Conservation (phyloP, 2,888 invertebrate genomes). For the Cephus pygmeus region DNA sequence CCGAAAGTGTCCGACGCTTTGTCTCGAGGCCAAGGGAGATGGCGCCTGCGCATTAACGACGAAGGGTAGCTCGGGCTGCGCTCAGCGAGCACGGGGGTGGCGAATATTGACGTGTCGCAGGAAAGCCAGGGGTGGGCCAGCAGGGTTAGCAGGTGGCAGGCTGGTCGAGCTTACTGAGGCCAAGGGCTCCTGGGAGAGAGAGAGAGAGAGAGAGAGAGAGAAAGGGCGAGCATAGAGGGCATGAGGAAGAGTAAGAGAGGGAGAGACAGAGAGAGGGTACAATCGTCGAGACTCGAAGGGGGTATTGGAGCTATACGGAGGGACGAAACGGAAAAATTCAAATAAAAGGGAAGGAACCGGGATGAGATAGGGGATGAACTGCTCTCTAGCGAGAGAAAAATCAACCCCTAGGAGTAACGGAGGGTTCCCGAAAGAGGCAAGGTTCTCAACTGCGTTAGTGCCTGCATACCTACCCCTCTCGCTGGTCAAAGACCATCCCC, state of each 20-base stretch:
- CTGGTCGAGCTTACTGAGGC: slow-evolving; percentile 39
- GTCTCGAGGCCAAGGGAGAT: slow-evolving; percentile 9
- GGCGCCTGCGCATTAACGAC: slow-evolving; percentile 19
- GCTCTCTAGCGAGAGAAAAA: slow-evolving; percentile 1
- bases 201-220: neutral
- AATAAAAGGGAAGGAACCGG: neutral
- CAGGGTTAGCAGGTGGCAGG: slow-evolving; percentile 54
- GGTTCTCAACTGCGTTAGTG: neutral
- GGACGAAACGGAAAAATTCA: neutral
- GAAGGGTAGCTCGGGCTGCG: slow-evolving; percentile 10
- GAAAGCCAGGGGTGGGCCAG: slow-evolving; percentile 39
- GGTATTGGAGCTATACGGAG: neutral
- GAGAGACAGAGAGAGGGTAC: slow-evolving; percentile 1
- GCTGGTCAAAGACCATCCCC: neutral
- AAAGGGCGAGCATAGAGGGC: neutral
- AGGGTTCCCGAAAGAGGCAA: neutral
- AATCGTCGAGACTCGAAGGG: neutral
- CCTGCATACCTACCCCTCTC: neutral
- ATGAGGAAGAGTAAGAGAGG: neutral
- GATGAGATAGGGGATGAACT: neutral
- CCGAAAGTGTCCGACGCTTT: slow-evolving; percentile 14
- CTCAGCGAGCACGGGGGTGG: slow-evolving; percentile 31
- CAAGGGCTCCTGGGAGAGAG: slow-evolving; percentile 43
- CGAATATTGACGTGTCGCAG: slow-evolving; percentile 58
- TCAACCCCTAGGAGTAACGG: neutral